A percentile compares a stretch with the other conserved stretches of the same genome.
Evolutionary conservation across 2,888 invertebrate species (phyloP).

Genomic region (Sphaeridia pumilis): DNA sequence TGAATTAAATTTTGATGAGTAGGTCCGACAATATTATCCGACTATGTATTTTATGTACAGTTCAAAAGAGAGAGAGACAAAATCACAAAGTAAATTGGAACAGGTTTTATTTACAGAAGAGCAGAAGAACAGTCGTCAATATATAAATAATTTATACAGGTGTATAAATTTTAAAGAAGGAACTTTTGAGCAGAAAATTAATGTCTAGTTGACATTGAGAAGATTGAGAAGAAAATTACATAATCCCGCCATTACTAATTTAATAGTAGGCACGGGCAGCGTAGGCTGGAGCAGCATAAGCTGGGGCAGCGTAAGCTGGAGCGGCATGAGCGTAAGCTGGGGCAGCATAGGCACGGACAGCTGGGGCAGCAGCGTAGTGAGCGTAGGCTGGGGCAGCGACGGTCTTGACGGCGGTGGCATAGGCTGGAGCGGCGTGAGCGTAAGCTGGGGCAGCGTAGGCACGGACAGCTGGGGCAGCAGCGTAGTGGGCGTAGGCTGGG

Average conservation of each 20-base stretch:
- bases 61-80: no score
- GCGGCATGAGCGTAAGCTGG: slow-evolving; percentile 1
- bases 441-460: slow-evolving; percentile 1
- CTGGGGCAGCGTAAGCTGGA: slow-evolving; percentile 1
- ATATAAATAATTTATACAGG: no score
- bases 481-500: not conserved
- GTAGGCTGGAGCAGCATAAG: slow-evolving; percentile 2
- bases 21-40: no score
- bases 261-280: slow-evolving; percentile 4
- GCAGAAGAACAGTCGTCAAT: no score
- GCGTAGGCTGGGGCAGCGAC: slow-evolving; percentile 7
- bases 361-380: slow-evolving; percentile 1
- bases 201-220: not conserved
- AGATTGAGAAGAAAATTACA: not conserved
- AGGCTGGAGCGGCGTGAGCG: slow-evolving; percentile 6
- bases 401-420: slow-evolving; percentile 7
- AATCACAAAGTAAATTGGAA: no score
- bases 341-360: not conserved
- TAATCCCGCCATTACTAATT: not conserved
- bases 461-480: slow-evolving; percentile 2
- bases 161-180: no score
- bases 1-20: no score
- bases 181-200: not conserved
- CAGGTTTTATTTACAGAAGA: no score
- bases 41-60: no score